Base-by-base conservation (phyloP, 53 echinoderm and acorn worm genomes). In the Temnopleurus reevesii region DNA sequence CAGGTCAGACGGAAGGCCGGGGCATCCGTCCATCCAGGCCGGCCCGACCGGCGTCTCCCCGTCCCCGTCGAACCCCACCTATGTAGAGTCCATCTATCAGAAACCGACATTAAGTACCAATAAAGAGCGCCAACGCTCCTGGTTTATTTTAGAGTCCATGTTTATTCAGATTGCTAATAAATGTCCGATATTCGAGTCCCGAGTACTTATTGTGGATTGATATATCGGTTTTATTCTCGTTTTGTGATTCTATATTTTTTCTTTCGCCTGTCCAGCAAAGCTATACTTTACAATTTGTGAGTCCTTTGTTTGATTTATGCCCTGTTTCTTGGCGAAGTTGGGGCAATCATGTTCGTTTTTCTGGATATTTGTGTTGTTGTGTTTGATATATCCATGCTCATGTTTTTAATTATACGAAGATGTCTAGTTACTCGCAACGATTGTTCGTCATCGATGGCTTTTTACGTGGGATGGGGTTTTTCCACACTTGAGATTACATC, bases 161-260 rank as follows among this genome's bases (percentile, higher is more conserved):
- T 79, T 79, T 46, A 49, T 79, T 47, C 79, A 79, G 79, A 79
- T 49, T 79, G 79, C 79, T 49, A 26, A 79, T 79, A 79, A 79
- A 79, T 28, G 79, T 79, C 79, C 15, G 27, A 28, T 79, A 49
- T 49, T 30, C 79, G 46, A 19, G 49, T 41, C 49, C 49, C 45
- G 46, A 79, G 79, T 29, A 41, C 47, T 79, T 21, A 36, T 71
- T 71, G 79, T 79, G 79, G 28, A 79, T 47, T 79, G 49, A 79
- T 47, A 24, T 79, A 79, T 49, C 49, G 46, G 29, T 79, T 49
- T 46, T 49, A 47, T 4, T 46, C 8, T 51, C 15, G 47, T 46
- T 38, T 71, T 21, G 38, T 9, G n/a, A 41, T 71, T 41, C 8
- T 7, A 71, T 41, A 9, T 38, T 71, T 4, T 71, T 71, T 12